phyloP scores from a whole-genome alignment of 2,797 vertebrate species.

The Bucorvus abyssinicus region DNA sequence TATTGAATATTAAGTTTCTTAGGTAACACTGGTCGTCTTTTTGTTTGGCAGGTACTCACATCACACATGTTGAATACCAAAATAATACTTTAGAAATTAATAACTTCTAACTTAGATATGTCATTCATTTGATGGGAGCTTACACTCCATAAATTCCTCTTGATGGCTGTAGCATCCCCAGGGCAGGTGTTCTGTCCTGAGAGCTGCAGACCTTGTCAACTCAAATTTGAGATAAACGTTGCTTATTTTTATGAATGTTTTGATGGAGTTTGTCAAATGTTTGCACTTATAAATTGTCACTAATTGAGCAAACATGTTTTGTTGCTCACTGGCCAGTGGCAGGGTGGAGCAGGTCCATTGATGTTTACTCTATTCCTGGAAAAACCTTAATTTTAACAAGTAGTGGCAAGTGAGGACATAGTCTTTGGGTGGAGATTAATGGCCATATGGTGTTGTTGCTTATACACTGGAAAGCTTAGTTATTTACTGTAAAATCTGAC shows the following conservation, averaged over 20 bases:
- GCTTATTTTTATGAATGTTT: conserved; percentile 26
- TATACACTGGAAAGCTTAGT: conserved; percentile 43
- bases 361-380: conserved; percentile 3
- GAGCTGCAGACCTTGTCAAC: background rate
- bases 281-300: conserved; percentile 1
- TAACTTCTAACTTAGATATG: background rate
- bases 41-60: background rate
- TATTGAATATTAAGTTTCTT: background rate
- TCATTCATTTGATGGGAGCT: background rate
- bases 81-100: background rate
- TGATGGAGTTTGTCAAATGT: background rate
- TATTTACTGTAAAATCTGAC: conserved; percentile 65
- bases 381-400: conserved; percentile 31
- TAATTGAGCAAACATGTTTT: conserved; percentile 34
- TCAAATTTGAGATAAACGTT: background rate
- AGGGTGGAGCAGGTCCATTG: conserved; percentile 30
- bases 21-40: background rate
- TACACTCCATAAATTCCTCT: background rate
- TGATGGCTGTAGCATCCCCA: background rate
- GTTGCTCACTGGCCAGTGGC: conserved; percentile 49
- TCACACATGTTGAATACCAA: background rate
- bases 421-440: conserved; percentile 53
- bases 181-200: background rate
- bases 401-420: conserved; percentile 25
- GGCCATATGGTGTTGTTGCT: conserved; percentile 51